Evolutionary conservation across 2,113 vertebrate genomes (phyloP), one percentile per base, ranked within the genome.

Genomic region (Protomyctophum bolini): DNA sequence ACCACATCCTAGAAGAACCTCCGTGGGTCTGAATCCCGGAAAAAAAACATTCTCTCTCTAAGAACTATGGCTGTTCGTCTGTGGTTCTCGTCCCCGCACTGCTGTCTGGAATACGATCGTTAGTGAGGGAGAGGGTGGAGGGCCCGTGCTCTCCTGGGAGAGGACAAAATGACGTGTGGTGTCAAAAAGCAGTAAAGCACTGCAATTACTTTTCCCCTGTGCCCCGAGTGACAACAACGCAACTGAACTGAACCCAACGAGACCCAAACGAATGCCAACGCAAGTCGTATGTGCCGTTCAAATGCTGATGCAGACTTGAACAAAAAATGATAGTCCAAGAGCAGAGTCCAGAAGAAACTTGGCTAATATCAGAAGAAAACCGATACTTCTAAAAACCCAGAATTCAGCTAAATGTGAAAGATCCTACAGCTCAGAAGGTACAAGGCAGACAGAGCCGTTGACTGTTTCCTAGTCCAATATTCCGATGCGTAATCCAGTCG

Each of bases 401-500:
- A 41, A 41, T 41, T 41, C 33, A 41, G 33, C 33, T 41, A 6
- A 41, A 41, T 41, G 33, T 41, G 33, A 41, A 41, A 41, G 33
- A 41, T 41, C 33, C 33, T 41, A 41, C 33, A 6, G 33, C 33
- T 41, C 33, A 41, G 33, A 41, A 6, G 33, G 33, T 41, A 3
- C 33, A 2, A 2, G 33, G 33, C 33, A 41, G 33, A 41, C 33
- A 41, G 33, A 41, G 33, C 33, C 33, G 33, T 41, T 41, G 33
- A 6, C 21, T 41, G 33, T 41, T 41, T 41, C 33, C 33, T 41
- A 41, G 33, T 41, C 29, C 54, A 55, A 51, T 58, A 47, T 48
- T 51, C 63, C 29, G 21, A 59, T 60, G 74, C 54, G 46, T 66
- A 60, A 63, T 81, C 66, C 71, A 45, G 51, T 62, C 21, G 11